Base-by-base conservation (phyloP, 2,113 vertebrate species). In the Mustela nigripes region DNA sequence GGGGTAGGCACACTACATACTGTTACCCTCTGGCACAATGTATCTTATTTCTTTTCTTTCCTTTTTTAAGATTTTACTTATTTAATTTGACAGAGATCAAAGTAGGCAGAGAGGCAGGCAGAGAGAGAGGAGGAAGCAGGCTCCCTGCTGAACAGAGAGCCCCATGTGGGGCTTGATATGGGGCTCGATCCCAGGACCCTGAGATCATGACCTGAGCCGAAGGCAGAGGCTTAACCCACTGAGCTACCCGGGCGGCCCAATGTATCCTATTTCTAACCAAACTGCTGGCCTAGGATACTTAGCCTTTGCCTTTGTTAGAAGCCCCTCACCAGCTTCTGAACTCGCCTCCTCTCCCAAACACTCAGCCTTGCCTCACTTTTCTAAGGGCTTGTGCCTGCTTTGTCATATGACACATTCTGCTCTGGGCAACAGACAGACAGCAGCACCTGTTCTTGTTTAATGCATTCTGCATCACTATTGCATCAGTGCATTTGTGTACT, bases 1-100 rank as follows among this genome's bases (percentile, higher is more conserved):
- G 80, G 19, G 10, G 15, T 60, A n/a, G 62, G 0, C 0, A 1
- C 48, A 48, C n/a, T 5, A 11, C 5, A 7, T 82, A 45, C 50
- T 81, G 7, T 81, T 58, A 12, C 24, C 74, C 33, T 80, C 36
- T 22, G 74, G 36, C 48, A 24, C 33, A 14, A 0, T 0, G 15
- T 53, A 53, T 53, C 50, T 15, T 53, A 53, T 53, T 53, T 53
- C 50, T 56, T 56, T 56, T 18, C 16, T 18, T 56, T 56, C 5
- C 9, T 53, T 56, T 18, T 56, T 56, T 18, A 53, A 18, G 53
- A 53, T 16, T 53, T 53, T 53, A 53, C 16, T 53, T 53, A 53
- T 53, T 53, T 53, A 53, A 53, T 53, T 53, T 53, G 15, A 15
- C 53, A 53, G 53, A 53, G 53, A 53, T 53, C 53, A 53, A 53